Evolutionary conservation across 2,888 invertebrate species (phyloP).

Genomic region (Caenorhabditis drosophilae): DNA sequence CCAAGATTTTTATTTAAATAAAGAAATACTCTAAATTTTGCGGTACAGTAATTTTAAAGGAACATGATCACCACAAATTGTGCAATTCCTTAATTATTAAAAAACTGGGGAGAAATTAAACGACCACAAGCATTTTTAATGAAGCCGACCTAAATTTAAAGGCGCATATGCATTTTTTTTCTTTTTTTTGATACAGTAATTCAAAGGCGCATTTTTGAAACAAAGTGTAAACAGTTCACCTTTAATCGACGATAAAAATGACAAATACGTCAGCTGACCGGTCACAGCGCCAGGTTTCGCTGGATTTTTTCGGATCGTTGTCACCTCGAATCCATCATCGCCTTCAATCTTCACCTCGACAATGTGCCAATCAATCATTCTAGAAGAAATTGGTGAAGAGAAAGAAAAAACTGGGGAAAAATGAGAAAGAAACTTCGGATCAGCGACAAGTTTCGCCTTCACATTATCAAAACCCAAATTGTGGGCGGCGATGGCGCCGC

Average conservation of each 20-base stretch:
- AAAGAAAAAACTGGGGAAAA: slow-evolving; percentile 1
- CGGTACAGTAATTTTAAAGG: no score
- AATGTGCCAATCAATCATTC: slow-evolving; percentile 72
- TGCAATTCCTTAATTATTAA: no score
- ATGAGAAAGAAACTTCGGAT: slow-evolving; percentile 70
- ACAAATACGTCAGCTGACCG: slow-evolving; percentile 73
- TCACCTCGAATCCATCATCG: slow-evolving; percentile 56
- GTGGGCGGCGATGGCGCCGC: slow-evolving; percentile 72
- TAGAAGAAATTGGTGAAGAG: slow-evolving; percentile 45
- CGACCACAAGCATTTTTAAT: no score
- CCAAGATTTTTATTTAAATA: no score
- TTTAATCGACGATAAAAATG: slow-evolving; percentile 72
- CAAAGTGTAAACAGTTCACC: no score
- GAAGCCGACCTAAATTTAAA: no score
- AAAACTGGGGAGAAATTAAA: no score
- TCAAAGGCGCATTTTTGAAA: no score
- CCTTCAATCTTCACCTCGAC: slow-evolving; percentile 70
- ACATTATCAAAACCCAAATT: slow-evolving; percentile 73
- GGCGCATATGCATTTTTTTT: no score
- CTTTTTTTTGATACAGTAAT: slow-evolving; percentile 32
- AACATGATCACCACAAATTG: no score
- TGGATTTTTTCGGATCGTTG: slow-evolving; percentile 73
- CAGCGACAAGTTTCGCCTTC: slow-evolving; percentile 72
- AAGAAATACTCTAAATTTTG: no score
- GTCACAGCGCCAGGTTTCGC: slow-evolving; percentile 73